Conservation (phyloP, 2,113 vertebrate species). For the Thymallus thymallus region DNA sequence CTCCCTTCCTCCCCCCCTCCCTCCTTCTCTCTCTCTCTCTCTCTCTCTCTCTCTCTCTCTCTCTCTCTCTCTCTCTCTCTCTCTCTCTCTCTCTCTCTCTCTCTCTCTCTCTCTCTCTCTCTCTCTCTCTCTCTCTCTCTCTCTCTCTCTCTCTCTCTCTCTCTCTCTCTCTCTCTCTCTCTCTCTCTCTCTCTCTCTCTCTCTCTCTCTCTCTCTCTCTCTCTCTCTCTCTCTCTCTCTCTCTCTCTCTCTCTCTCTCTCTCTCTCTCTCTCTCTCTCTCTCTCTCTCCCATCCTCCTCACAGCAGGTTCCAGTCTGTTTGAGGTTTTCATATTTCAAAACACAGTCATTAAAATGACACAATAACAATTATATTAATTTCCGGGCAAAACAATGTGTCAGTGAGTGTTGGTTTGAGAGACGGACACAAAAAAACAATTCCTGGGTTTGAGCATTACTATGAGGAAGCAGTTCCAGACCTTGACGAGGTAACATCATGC, state of each 20-base stretch:
- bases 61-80: neutral
- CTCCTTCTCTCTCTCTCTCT: neutral
- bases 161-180: neutral
- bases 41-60: neutral
- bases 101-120: neutral
- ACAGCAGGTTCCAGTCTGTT: constrained; percentile 49
- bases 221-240: neutral
- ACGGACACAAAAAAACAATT: constrained; percentile 42
- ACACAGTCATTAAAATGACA: constrained; percentile 62
- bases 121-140: neutral
- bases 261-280: neutral
- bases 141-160: neutral
- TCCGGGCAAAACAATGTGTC: constrained; percentile 33
- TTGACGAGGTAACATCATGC: too few relatives aligned
- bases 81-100: neutral
- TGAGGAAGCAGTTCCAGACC: neutral
- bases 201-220: neutral
- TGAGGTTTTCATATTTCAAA: constrained; percentile 54
- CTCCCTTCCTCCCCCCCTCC: neutral
- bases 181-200: neutral
- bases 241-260: too few relatives aligned
- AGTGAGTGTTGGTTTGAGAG: constrained; percentile 30
- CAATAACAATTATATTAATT: constrained; percentile 49
- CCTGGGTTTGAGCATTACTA: neutral
- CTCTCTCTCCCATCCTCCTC: neutral